Evolutionary conservation across 2,797 vertebrate species (phyloP), one percentile per base, ranked within the genome.

Genomic region (Thunnus albacares): DNA sequence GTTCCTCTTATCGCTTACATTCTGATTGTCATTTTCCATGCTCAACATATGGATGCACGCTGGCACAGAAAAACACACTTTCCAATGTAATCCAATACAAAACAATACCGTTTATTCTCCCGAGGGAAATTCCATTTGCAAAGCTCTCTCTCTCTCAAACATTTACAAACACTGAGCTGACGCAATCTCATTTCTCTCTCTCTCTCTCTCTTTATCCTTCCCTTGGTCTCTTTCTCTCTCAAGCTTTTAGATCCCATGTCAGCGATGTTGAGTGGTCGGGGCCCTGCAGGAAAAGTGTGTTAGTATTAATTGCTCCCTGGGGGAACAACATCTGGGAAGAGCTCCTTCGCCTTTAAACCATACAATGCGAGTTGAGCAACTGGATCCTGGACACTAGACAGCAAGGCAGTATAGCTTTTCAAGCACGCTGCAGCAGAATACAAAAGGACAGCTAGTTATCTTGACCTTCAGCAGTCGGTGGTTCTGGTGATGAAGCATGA

Each of bases 101-200:
- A 83, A 55, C 56, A 60, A 73, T 79, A 85, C 72, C 79, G 86
- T 86, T 89, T 87, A 81, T 65, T 82, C 59, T 90, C 84, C 71
- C 57, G 0, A 30, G 72, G 75, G 82, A 81, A 83, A 84, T 76
- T 81, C 66, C 66, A 80, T 85, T 81, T 83, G 71, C 85, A 81
- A 83, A 80, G 72, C 84, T 84, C 57, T 87, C 72, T 56, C 68
- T 80, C 73, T 81, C 80, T 78, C 24, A 60, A 90, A 90, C 88
- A 86, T 92, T 89, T 85, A 77, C 69, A 89, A 87, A 89, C 83
- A 86, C 49, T 66, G 64, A 64, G 71, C 77, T 87, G 76, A 88
- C 14, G 60, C 77, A 85, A 76, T 65, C 71, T 38, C 35, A 10
- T 60, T 5, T 72, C 35, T 64, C 24, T 13, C 22, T 53, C 3